Percentiles rank a stretch among this genome's conserved stretches.
Evolutionary conservation across 2,797 vertebrate genomes (phyloP).

Genomic region (Eutrigla gurnardus): DNA sequence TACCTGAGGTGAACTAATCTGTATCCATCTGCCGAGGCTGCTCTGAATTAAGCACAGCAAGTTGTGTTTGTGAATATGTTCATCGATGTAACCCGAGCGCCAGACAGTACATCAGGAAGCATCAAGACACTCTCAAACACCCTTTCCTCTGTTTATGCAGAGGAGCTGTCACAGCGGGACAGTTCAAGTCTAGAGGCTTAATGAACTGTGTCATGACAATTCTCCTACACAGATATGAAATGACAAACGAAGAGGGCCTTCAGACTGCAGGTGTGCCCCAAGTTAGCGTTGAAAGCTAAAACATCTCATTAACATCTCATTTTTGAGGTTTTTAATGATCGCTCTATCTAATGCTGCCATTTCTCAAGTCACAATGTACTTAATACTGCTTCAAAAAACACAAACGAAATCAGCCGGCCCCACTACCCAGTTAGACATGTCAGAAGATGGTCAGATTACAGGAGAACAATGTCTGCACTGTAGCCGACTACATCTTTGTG

Average conservation of each 20-base stretch:
- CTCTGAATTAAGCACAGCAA: slow-evolving; percentile 19
- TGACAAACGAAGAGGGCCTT: slow-evolving; percentile 67
- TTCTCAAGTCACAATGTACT: slow-evolving; percentile 16
- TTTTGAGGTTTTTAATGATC: slow-evolving; percentile 24
- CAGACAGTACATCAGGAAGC: slow-evolving; percentile 5
- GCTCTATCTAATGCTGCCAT: background rate
- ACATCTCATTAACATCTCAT: background rate
- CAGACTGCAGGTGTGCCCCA: slow-evolving; percentile 62
- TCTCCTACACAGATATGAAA: slow-evolving; percentile 68
- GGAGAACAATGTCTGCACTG: slow-evolving; percentile 54
- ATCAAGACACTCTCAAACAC: slow-evolving; percentile 5
- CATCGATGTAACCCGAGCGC: background rate
- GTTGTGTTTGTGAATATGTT: slow-evolving; percentile 17
- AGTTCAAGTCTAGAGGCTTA: slow-evolving; percentile 63
- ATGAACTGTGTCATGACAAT: slow-evolving; percentile 71
- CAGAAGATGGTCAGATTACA: slow-evolving; percentile 52
- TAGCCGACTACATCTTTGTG: slow-evolving; percentile 45
- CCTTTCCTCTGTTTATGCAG: slow-evolving; percentile 46
- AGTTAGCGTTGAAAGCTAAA: slow-evolving; percentile 31
- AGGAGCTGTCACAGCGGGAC: slow-evolving; percentile 64
- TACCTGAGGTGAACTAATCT: slow-evolving; percentile 17
- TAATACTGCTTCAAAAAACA: slow-evolving; percentile 1
- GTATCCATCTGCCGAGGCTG: slow-evolving; percentile 18
- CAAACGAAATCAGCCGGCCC: slow-evolving; percentile 32
- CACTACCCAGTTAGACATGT: slow-evolving; percentile 33